Base-by-base conservation (phyloP, 2,113 vertebrate species). In the Gymnobelideus leadbeateri region DNA sequence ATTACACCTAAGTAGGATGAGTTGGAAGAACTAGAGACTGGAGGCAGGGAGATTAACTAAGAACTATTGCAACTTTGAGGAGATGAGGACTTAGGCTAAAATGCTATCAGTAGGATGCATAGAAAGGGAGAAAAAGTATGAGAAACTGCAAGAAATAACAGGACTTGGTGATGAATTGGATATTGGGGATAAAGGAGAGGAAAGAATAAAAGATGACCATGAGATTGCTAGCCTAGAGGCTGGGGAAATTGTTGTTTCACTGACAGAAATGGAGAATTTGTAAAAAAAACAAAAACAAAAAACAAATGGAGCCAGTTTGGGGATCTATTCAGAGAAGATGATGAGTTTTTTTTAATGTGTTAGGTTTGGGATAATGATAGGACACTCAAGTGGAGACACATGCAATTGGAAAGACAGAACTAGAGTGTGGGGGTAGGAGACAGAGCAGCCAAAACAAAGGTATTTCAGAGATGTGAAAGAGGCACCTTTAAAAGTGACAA, bases 391-490 rank as follows among this genome's bases (percentile, higher is more conserved):
- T 23, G 6, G n/a, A 84, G 68, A 84, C 7, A 43, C 7, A 84
- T 84, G n/a, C 37, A 84, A 84, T 23, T 68, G n/a, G n/a, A 84
- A 84, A 84, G 68, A 43, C n/a, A 84, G 19, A n/a, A 43, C n/a
- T 43, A 68, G 61, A 68, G 61, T 8, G n/a, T 84, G 16, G 19
- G 68, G 7, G 19, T 84, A 84, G 68, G 68, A 84, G 68, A 43
- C 19, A 84, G 19, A 84, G 68, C 37, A 84, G 68, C 19, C 68
- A 43, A 84, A 84, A 84, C 21, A 84, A 43, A 84, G n/a, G 7
- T 54, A 28, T 28, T 93, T 96, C 61, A 95, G 61, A 49, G 53
- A 92, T 94, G 43, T 50, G 46, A 89, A 50, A 23, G 51, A 95
- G 96, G 93, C 89, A 89, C 61, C 0, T 14, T 91, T 92, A 77